These are phyloP conservation scores for Perizoma affinitatum DNA, from an alignment of 2,888 invertebrate genomes.

Conservation along the genomic window DNA sequence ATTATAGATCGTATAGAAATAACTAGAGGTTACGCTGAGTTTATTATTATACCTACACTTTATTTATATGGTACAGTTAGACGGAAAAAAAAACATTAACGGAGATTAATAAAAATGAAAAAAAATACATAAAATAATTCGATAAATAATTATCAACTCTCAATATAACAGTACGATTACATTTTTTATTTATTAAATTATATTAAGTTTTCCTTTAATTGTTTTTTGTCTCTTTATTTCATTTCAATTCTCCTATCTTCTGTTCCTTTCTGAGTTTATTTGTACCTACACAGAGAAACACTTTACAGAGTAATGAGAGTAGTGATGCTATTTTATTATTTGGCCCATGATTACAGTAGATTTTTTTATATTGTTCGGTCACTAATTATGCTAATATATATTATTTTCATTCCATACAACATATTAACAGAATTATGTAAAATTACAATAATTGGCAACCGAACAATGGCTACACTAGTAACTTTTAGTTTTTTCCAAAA, in stretches of 20 bases:
- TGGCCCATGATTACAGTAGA: constrained; percentile 76
- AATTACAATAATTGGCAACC: constrained; percentile 64
- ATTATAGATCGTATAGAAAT: constrained; percentile 65
- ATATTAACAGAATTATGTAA: constrained; percentile 10
- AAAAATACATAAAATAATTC: constrained; percentile 46
- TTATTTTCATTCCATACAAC: constrained; percentile 2
- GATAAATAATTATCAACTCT: constrained; percentile 35
- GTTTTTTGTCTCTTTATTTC: constrained; percentile 57
- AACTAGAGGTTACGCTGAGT: constrained; percentile 62
- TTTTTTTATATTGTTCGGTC: constrained; percentile 65
- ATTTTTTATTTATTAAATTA: constrained; percentile 46
- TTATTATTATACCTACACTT: constrained; percentile 60
- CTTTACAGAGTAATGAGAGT: constrained; percentile 76
- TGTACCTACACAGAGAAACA: constrained; percentile 83
- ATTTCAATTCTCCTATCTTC: constrained; percentile 74
- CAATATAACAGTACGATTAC: constrained; percentile 54
- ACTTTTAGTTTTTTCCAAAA: constrained; percentile 61
- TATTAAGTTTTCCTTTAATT: constrained; percentile 52
- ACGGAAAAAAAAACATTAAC: constrained; percentile 56
- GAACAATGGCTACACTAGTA: constrained; percentile 64
- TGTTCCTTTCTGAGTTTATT: constrained; percentile 68
- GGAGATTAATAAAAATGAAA: constrained; percentile 42
- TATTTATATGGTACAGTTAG: constrained; percentile 64
- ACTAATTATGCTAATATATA: constrained; percentile 51
- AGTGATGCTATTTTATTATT: constrained; percentile 74